Evolutionary conservation across 2,888 invertebrate genomes (phyloP).

Genomic region (Dasypogon diadema): DNA sequence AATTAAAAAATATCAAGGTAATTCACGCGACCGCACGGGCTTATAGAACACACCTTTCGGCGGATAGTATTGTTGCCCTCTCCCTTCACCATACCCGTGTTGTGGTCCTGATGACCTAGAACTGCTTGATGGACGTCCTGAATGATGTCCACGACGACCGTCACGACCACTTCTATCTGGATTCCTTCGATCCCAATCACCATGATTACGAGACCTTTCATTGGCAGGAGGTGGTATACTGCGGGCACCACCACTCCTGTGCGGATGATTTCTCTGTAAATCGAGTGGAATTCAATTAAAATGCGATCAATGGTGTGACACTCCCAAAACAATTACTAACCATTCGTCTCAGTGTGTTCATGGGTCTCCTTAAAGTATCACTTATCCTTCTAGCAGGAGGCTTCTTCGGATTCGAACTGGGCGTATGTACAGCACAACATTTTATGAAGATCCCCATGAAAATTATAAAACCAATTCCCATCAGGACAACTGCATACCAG

Average conservation of each 20-base stretch:
- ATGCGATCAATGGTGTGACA: background rate
- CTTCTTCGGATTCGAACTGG: slow-evolving; percentile 98
- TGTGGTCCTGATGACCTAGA: slow-evolving; percentile 70
- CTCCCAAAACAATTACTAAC: slow-evolving; percentile 67
- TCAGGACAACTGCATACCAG: slow-evolving; percentile 96
- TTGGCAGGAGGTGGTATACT: slow-evolving; percentile 71
- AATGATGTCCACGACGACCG: slow-evolving; percentile 60
- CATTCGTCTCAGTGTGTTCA: slow-evolving; percentile 92
- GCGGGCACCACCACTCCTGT: slow-evolving; percentile 66
- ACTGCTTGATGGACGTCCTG: slow-evolving; percentile 67
- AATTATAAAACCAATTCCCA: slow-evolving; percentile 91
- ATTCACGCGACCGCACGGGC: slow-evolving; percentile 58
- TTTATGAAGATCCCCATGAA: slow-evolving; percentile 99
- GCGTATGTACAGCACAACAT: slow-evolving; percentile 99
- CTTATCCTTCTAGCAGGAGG: slow-evolving; percentile 94
- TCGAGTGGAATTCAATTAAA: background rate
- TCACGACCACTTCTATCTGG: slow-evolving; percentile 63
- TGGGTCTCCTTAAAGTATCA: slow-evolving; percentile 90
- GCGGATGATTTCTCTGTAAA: slow-evolving; percentile 49
- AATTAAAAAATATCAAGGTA: slow-evolving; percentile 13
- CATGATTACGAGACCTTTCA: slow-evolving; percentile 62
- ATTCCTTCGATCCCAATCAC: slow-evolving; percentile 66
- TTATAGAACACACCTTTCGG: slow-evolving; percentile 74
- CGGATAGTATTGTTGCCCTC: slow-evolving; percentile 80
- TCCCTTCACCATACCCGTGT: slow-evolving; percentile 78